phyloP scores from a whole-genome alignment of 2,113 vertebrate species.

The Halcyon senegalensis region DNA sequence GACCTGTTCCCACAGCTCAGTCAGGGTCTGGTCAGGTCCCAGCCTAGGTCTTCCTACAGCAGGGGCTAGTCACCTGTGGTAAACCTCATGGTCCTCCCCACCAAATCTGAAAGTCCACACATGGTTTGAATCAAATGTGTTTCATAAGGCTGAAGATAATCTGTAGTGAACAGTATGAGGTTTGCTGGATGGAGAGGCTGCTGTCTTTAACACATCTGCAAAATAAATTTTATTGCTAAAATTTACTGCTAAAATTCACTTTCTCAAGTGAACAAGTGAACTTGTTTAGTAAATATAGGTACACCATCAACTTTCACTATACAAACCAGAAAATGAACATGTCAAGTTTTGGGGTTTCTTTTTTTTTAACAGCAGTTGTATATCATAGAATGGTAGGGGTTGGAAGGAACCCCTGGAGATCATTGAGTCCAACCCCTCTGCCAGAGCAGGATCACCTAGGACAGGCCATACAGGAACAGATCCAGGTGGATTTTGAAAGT shows the following conservation, averaged over 20 bases:
- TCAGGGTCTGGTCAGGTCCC: neutral
- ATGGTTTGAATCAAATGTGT: neutral
- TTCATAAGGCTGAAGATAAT: neutral
- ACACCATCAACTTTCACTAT: neutral
- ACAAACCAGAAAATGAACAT: neutral
- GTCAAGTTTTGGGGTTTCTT: rapidly evolving
- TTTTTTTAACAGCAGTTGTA: neutral
- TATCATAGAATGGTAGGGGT: too few species aligned
- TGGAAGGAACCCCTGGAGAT: too few species aligned
- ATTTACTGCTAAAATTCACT: too few species aligned
- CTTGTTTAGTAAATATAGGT: neutral
- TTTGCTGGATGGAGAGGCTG: neutral
- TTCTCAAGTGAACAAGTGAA: neutral
- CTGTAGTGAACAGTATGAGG: neutral
- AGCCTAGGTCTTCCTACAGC: neutral
- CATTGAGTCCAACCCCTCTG: too few species aligned
- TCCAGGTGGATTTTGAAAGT: too few species aligned
- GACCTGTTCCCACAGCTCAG: neutral
- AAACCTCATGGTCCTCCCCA: neutral
- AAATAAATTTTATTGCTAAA: neutral
- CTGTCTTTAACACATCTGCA: neutral
- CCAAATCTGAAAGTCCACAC: neutral
- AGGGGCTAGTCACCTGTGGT: neutral
- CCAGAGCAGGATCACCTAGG: too few species aligned
- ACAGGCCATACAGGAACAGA: too few species aligned